Percentiles rank a stretch among this genome's conserved stretches.
Evolutionary conservation across 2,888 invertebrate species (phyloP).

Genomic region (Dolomedes plantarius): DNA sequence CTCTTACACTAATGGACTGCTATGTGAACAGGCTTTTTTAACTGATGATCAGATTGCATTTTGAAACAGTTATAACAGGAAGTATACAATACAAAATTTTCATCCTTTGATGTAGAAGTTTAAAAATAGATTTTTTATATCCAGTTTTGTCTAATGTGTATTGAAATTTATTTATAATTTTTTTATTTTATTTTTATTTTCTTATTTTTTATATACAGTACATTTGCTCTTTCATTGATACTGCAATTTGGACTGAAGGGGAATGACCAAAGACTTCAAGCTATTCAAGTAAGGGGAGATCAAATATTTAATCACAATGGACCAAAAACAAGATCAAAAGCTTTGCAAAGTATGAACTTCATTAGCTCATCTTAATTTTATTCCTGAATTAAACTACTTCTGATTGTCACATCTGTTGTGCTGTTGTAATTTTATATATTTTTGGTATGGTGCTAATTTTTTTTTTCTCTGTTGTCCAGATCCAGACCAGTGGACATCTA

Average conservation of each 20-base stretch:
- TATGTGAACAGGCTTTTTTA: too few relatives aligned
- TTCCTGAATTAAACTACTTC: background rate
- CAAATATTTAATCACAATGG: conserved; percentile 76
- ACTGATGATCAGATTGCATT: too few relatives aligned
- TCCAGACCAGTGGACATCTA: conserved; percentile 80
- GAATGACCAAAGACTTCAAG: conserved; percentile 81
- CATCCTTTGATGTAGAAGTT: too few relatives aligned
- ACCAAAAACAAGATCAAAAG: conserved; percentile 76
- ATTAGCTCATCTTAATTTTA: too few relatives aligned
- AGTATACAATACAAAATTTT: too few relatives aligned
- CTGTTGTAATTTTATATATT: background rate
- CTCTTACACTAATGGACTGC: too few relatives aligned
- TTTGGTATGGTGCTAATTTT: background rate
- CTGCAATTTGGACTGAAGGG: conserved; percentile 83
- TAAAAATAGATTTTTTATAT: too few relatives aligned
- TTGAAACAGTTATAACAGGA: too few relatives aligned
- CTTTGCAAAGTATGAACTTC: conserved; percentile 76
- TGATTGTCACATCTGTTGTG: background rate
- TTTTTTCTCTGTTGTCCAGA: too few relatives aligned
- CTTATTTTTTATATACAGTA: conserved; percentile 77
- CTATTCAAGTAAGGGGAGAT: conserved; percentile 81
- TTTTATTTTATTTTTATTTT: conserved; percentile 35
- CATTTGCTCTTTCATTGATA: conserved; percentile 83
- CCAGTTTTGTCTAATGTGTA: conserved; percentile 73
- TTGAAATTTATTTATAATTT: too few relatives aligned